Base-by-base conservation (phyloP, 2,113 vertebrate species). In the Apodemus sylvaticus region DNA sequence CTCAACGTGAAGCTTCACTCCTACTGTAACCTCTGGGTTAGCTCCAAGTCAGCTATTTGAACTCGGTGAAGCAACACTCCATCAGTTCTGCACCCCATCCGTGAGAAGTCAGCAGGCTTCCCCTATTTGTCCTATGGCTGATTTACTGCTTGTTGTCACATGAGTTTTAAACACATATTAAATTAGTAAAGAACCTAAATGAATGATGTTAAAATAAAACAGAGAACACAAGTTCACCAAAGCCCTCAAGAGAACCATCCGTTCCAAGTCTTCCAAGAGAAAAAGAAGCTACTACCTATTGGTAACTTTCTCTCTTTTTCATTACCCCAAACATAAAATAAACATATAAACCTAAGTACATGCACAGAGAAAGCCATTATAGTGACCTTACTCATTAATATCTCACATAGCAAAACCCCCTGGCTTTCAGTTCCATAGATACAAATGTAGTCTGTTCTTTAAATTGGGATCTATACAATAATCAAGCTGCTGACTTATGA, bases 351-450 rank as follows among this genome's bases (percentile, higher is more conserved):
- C 81, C 51, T 95, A 92, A 93, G 64, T 53, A 77, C 26, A 70
- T 34, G 76, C 29, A 68, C 60, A 68, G 70, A 55, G 39, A 86
- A 86, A 7, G 45, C 39, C 11, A n/a, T 82, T 89, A 81, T 42
- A 17, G 29, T 62, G 81, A 31, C 29, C n/a, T 62, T 42, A 86
- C 45, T 66, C 34, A 91, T 81, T 94, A 97, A 85, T 92, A 93
- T 93, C 96, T 95, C 96, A 97, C 97, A 94, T 97, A 98, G 64
- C 36, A 71, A 48, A 9, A 2, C 66, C 74, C 97, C 94, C 93
- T 71, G 96, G 74, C 90, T 94, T 97, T 91, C 93, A 96, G 95
- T 93, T 96, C 86, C 73, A 81, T 94, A 97, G 91, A 70, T 94
- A 62, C 91, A 90, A 90, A 92, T 91, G 93, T 0, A 9, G 14